These are phyloP conservation scores for Tachina fera DNA, from an alignment of 2,888 invertebrate species.

Conservation along the genomic window DNA sequence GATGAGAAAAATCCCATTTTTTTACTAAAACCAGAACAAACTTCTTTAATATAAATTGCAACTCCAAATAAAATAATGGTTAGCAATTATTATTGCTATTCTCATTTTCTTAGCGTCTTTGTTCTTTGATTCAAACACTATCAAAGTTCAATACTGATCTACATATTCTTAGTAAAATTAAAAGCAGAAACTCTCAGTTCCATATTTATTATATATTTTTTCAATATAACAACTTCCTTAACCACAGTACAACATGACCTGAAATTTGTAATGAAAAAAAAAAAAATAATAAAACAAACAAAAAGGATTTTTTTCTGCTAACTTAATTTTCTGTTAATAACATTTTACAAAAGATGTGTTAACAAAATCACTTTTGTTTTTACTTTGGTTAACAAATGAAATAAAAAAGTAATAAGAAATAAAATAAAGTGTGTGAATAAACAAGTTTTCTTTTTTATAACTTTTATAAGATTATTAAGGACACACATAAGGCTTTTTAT, in stretches of 20 bases:
- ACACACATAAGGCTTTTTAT: slow-evolving; percentile 20
- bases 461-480: slow-evolving; percentile 61
- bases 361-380: slow-evolving; percentile 32
- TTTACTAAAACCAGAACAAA: no score
- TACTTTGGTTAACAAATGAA: slow-evolving; percentile 10
- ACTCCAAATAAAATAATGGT: no score
- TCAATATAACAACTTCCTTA: background rate
- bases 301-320: background rate
- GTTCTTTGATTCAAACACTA: no score
- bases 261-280: background rate
- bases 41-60: no score
- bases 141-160: no score
- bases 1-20: no score
- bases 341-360: slow-evolving; percentile 33
- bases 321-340: background rate
- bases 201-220: no score
- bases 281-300: background rate
- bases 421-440: slow-evolving; percentile 42
- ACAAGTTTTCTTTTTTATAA: slow-evolving; percentile 42
- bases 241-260: background rate
- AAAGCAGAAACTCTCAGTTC: no score
- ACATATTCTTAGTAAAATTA: no score
- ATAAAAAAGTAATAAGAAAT: slow-evolving; percentile 44
- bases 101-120: no score
- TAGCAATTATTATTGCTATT: no score